Evolutionary conservation across 1,140 invertebrate genomes (phyloP), one percentile per base, ranked within the genome.

Genomic region (Aphelenchoides besseyi): DNA sequence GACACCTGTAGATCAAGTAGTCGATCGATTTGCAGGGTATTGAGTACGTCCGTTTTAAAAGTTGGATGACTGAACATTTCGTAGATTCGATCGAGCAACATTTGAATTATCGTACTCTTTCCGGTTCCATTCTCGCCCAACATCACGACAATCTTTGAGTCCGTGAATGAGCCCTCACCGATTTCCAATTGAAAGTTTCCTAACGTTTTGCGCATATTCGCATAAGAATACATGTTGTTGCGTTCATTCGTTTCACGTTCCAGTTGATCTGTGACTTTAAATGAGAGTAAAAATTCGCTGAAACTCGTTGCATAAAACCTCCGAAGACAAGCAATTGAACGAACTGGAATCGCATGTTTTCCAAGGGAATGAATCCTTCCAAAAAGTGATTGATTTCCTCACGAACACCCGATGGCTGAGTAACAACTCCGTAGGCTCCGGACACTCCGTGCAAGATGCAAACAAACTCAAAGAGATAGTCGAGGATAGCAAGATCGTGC

Each of bases 351-450:
- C 97, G 89, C 85, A 99, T 89, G 88, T 99, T 99, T 88, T 99
- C 97, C 18, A 97, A 98, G 52, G 95, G 95, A 2, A 99, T 94
- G 88, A 97, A 98, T 52, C 97, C 97, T 87, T 99, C 97, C 73
- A 99, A 89, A 87, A 99, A 99, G 82, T 98, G 98, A 85, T 99
- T 99, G 82, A 99, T 99, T 82, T 92, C 91, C 92, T 99, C 96
- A 78, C 96, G 89, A 35, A 98, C 96, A 30, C 94, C 97, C 87
- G 96, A 98, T 72, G 97, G 97, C 92, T 98, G 94, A 87, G 97
- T 99, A 59, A 99, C 97, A 57, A 99, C 97, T 74, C 97, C 97
- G 87, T 99, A 99, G 69, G 93, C 94, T 79, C 96, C 95, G 30
- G 78, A 97, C 95, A 59, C 96, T 91, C 97, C 97, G 87, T 99